Evolutionary conservation across 2,888 invertebrate genomes (phyloP).

Genomic region (Mallateleia sp.): DNA sequence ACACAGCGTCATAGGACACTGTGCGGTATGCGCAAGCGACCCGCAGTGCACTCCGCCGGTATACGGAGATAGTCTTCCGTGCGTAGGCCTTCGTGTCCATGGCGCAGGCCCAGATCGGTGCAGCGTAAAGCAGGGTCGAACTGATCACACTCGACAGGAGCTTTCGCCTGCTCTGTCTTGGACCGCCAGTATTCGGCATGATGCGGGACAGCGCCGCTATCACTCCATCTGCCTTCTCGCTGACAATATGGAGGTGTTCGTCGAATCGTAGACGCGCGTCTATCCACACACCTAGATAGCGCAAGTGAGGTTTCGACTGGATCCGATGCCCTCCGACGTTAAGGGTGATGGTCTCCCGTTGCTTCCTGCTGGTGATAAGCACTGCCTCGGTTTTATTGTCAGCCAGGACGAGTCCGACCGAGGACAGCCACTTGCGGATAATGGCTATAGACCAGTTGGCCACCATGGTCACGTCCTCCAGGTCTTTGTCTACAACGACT

Average conservation of each 20-base stretch:
- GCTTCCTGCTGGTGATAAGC: conserved; percentile 49
- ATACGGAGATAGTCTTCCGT: no score
- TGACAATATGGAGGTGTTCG: conserved; percentile 13
- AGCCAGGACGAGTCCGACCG: no score
- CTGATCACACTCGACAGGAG: conserved; percentile 47
- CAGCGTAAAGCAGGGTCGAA: conserved; percentile 46
- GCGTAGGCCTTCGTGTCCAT: no score
- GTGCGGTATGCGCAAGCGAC: no score
- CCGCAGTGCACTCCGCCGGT: no score
- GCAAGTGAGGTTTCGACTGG: no score
- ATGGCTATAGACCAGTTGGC: no score
- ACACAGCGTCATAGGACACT: no score
- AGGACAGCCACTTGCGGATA: neutral
- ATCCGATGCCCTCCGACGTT: no score
- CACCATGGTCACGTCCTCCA: no score
- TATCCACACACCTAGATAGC: conserved; percentile 71
- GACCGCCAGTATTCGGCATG: conserved; percentile 20
- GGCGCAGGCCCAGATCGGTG: no score
- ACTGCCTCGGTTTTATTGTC: conserved; percentile 67
- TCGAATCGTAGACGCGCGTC: conserved; percentile 46
- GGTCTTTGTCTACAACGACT: no score
- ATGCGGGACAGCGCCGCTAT: neutral
- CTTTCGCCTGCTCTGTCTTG: conserved; percentile 25
- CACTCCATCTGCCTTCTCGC: neutral
- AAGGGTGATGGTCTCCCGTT: conserved; percentile 20